Evolutionary conservation across 2,113 vertebrate genomes (phyloP).

Genomic region (Cynoglossus semilaevis): DNA sequence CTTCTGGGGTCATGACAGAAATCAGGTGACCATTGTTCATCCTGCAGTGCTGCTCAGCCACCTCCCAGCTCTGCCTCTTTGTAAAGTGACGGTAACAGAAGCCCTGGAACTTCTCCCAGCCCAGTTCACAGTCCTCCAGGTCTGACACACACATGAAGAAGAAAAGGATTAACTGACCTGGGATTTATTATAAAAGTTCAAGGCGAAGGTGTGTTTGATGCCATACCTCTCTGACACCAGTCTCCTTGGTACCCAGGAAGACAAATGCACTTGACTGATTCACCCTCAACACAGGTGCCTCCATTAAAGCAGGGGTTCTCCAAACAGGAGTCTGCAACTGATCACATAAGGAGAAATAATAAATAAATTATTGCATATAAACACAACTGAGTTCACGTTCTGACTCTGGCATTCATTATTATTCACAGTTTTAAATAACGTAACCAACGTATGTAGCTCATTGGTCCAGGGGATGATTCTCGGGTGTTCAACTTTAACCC

Average conservation of each 20-base stretch:
- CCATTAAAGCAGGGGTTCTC: constrained; percentile 89
- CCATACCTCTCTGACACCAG: constrained; percentile 85
- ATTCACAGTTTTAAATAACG: too few species aligned
- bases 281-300: constrained; percentile 86
- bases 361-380: background rate
- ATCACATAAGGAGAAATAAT: constrained; percentile 22
- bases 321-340: constrained; percentile 80
- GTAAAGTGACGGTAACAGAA: constrained; percentile 89
- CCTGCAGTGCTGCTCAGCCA: constrained; percentile 87
- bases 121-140: constrained; percentile 77
- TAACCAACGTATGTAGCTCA: too few species aligned
- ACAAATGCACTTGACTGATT: constrained; percentile 78
- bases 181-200: background rate
- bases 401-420: too few species aligned
- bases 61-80: constrained; percentile 88
- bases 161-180: background rate
- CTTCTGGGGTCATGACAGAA: constrained; percentile 89
- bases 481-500: too few species aligned
- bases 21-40: constrained; percentile 82
- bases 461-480: too few species aligned
- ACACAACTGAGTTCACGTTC: too few species aligned
- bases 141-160: constrained; percentile 63
- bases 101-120: constrained; percentile 90
- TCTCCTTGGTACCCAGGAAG: constrained; percentile 87
- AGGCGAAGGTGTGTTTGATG: background rate